phyloP scores from a whole-genome alignment of 1,140 invertebrate genomes.

The Ceratina australensis region DNA sequence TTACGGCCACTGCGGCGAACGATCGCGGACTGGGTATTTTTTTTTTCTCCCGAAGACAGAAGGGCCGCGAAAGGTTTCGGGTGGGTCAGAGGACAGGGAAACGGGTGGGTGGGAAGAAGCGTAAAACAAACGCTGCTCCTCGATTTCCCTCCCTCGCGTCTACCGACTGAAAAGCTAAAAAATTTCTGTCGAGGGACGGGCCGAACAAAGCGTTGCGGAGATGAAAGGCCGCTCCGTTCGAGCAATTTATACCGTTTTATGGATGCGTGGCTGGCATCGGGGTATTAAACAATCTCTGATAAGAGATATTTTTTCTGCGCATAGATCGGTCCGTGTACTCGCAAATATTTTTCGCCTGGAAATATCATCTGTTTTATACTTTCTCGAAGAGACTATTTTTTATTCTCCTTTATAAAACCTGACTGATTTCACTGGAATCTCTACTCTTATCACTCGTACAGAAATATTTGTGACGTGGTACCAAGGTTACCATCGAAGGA shows the following conservation, averaged over 20 bases:
- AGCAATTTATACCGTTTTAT: slow-evolving; percentile 23
- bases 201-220: background rate
- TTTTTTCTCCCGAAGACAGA: no score
- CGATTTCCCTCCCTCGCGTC: background rate
- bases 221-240: slow-evolving; percentile 13
- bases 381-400: no score
- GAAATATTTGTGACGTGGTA: slow-evolving; percentile 1
- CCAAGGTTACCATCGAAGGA: slow-evolving; percentile 13
- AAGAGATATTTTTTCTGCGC: background rate
- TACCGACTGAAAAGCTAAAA: slow-evolving; percentile 19
- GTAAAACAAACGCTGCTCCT: slow-evolving; percentile 26
- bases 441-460: background rate
- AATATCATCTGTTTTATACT: no score
- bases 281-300: background rate
- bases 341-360: no score
- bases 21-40: background rate
- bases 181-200: background rate
- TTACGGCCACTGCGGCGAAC: slow-evolving; percentile 48
- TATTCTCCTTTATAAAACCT: no score
- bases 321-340: no score
- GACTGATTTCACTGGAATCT: background rate
- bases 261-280: background rate
- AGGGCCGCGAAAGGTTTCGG: no score
- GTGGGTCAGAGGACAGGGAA: no score
- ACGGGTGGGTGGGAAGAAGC: background rate